Percentiles rank a stretch among this genome's conserved stretches.
Conservation (phyloP, 1,140 invertebrate species). For the Ceratina japonica region DNA sequence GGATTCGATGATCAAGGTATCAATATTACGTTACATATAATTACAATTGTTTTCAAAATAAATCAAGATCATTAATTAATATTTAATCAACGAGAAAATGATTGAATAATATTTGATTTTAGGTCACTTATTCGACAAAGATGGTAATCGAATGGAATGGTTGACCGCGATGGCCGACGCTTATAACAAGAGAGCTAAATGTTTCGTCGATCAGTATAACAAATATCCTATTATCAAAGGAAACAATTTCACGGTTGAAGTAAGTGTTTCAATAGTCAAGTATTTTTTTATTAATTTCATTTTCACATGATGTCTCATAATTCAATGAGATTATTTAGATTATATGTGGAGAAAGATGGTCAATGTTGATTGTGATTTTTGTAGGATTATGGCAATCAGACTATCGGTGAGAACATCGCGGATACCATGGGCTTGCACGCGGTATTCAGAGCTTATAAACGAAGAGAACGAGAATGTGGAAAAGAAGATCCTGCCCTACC, state of each 20-base stretch:
- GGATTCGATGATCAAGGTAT: conserved; percentile 53
- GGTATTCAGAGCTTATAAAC: conserved; percentile 44
- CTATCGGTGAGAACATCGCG: conserved; percentile 48
- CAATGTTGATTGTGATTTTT: conserved; percentile 15
- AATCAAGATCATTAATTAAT: neutral
- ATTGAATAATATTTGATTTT: neutral
- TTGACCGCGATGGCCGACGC: conserved; percentile 42
- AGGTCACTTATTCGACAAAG: conserved; percentile 38
- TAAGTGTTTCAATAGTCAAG: neutral
- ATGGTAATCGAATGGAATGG: conserved; percentile 42
- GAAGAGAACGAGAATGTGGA: conserved; percentile 37
- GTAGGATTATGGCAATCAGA: conserved; percentile 53
- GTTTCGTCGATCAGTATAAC: conserved; percentile 51
- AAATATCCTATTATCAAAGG: conserved; percentile 27
- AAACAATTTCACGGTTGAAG: conserved; percentile 14
- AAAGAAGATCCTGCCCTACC: conserved; percentile 32
- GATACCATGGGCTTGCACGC: conserved; percentile 53
- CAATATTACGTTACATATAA: no score
- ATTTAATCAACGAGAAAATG: neutral
- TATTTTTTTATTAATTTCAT: neutral
- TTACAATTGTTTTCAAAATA: neutral
- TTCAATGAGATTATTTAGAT: neutral
- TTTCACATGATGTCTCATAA: no score
- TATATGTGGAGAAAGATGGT: neutral
- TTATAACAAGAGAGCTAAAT: conserved; percentile 34